Percentiles rank a stretch among this genome's conserved stretches.
These are phyloP conservation scores for Lochmaea crataegi DNA, from an alignment of 2,888 invertebrate genomes.

Conservation along the genomic window DNA sequence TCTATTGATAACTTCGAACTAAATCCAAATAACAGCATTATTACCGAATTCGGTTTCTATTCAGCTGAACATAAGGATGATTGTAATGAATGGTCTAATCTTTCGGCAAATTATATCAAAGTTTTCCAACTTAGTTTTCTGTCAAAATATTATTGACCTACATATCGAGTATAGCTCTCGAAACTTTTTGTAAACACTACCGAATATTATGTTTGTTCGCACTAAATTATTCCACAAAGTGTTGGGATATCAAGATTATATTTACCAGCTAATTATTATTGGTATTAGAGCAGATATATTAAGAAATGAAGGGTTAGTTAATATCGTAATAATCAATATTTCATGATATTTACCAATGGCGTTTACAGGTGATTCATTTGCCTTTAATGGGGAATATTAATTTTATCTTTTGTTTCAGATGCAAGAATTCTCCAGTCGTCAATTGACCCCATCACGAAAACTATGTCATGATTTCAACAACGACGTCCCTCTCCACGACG, in stretches of 20 bases:
- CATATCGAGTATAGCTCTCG: slow-evolving; percentile 6
- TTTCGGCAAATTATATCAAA: not conserved
- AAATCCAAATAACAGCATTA: too few species aligned
- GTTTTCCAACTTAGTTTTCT: too few species aligned
- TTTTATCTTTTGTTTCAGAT: slow-evolving; percentile 26
- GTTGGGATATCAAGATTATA: not conserved
- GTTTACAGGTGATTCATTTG: not conserved
- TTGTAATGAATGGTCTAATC: not conserved
- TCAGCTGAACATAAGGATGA: too few species aligned
- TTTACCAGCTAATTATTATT: not conserved
- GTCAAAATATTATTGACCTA: slow-evolving; percentile 15
- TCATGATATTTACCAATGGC: not conserved
- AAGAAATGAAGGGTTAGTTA: not conserved
- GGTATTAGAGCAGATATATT: not conserved
- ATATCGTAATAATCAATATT: not conserved
- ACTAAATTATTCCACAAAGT: not conserved
- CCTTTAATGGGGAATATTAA: not conserved
- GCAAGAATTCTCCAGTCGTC: slow-evolving; percentile 1
- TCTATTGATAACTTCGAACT: too few species aligned
- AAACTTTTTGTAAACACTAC: slow-evolving; percentile 4
- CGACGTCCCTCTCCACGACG: slow-evolving; percentile 53
- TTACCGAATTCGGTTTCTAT: too few species aligned
- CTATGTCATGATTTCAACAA: slow-evolving; percentile 63
- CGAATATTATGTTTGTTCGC: slow-evolving; percentile 8
- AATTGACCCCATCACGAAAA: slow-evolving; percentile 38